A percentile compares a stretch with the other conserved stretches of the same genome.
phyloP scores from a whole-genome alignment of 23 tunicate genomes.

The Oikopleura albicans region DNA sequence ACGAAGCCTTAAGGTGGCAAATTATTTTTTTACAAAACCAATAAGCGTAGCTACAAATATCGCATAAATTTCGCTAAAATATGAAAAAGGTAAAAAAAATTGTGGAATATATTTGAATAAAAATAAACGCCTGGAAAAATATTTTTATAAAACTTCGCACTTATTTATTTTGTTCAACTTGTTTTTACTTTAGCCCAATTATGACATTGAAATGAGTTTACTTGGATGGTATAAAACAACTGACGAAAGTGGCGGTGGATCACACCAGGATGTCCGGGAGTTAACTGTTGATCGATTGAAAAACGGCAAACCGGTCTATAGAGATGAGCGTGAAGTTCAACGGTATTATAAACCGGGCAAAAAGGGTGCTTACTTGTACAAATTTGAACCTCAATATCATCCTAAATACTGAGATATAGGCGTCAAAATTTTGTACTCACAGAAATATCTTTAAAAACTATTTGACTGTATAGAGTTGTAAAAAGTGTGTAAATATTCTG shows the following conservation, averaged over 20 bases:
- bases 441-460: too few species aligned
- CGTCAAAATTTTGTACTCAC: too few species aligned
- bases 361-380: neutral
- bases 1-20: too few species aligned
- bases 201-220: conserved; percentile 3
- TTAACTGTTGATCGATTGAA: neutral
- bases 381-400: neutral
- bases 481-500: too few species aligned
- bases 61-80: too few species aligned
- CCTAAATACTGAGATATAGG: neutral
- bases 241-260: neutral
- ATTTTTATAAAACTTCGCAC: neutral
- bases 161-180: too few species aligned
- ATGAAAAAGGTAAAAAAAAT: too few species aligned
- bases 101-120: too few species aligned
- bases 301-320: neutral
- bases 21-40: too few species aligned
- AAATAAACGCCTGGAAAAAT: too few species aligned
- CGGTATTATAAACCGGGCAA: neutral
- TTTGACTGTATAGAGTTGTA: too few species aligned
- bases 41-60: too few species aligned
- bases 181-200: neutral
- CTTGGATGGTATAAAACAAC: neutral
- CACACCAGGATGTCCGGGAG: neutral
- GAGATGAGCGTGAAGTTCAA: neutral